Conservation (phyloP, 2,113 vertebrate genomes). For the Dipodomys ordii region DNA sequence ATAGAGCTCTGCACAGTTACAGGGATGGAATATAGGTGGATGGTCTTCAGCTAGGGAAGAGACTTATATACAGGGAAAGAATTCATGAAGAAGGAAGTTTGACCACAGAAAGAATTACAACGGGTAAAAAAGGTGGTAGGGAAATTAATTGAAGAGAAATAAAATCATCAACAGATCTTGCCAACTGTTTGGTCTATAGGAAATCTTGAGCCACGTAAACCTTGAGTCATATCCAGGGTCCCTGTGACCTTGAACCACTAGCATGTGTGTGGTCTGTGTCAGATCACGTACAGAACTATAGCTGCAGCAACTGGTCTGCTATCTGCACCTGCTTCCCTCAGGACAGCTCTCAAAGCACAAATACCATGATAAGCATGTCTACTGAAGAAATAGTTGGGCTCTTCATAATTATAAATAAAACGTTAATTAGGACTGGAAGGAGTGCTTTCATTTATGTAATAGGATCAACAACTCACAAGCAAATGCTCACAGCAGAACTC, state of each 20-base stretch:
- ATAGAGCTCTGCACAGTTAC: background rate
- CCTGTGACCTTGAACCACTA: background rate
- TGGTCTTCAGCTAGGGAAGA: background rate
- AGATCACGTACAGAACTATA: background rate
- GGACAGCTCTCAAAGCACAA: background rate
- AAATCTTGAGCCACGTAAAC: background rate
- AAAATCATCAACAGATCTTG: background rate
- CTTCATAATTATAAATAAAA: background rate
- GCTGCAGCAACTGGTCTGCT: background rate
- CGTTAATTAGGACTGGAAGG: background rate
- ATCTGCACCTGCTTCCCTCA: conserved; percentile 1
- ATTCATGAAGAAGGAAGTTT: background rate
- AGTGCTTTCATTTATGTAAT: background rate
- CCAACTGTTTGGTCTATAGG: background rate
- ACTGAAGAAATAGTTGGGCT: background rate
- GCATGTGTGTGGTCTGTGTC: background rate
- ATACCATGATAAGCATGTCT: background rate
- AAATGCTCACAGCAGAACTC: background rate
- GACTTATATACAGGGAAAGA: background rate
- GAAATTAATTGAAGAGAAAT: background rate
- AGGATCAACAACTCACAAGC: background rate
- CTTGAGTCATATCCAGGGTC: no score
- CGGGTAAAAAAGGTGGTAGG: background rate
- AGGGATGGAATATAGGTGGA: background rate
- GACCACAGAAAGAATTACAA: background rate